A percentile compares a stretch with the other conserved stretches of the same genome.
phyloP scores from a whole-genome alignment of 2,797 vertebrate species.

The Phrynocephalus guinanensis region DNA sequence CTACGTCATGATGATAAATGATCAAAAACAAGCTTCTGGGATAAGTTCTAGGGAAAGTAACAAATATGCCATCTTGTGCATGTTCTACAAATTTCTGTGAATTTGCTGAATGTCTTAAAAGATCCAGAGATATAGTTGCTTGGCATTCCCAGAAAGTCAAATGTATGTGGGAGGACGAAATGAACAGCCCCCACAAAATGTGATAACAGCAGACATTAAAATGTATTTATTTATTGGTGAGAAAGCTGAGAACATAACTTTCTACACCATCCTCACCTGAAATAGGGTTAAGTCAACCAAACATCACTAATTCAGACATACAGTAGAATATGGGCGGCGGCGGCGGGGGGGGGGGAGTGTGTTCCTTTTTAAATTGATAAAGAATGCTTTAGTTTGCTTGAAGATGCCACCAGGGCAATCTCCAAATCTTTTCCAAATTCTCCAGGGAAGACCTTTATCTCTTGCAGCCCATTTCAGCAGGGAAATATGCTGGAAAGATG shows the following conservation, averaged over 20 bases:
- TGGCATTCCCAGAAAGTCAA: not conserved
- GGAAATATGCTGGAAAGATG: slow-evolving; percentile 7
- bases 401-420: not conserved
- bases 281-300: not conserved
- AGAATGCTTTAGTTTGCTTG: not conserved
- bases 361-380: not conserved
- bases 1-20: not conserved
- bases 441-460: not conserved
- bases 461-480: slow-evolving; percentile 29
- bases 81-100: not conserved
- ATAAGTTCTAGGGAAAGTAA: not conserved
- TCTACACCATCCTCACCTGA: not conserved
- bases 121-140: not conserved
- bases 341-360: not conserved
- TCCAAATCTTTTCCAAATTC: not conserved
- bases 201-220: not conserved
- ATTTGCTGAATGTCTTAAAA: not conserved
- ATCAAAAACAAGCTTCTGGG: not conserved
- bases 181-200: not conserved
- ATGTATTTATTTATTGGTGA: not conserved
- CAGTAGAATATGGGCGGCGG: not conserved
- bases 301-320: slow-evolving; percentile 16
- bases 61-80: not conserved
- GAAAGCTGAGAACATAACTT: not conserved
- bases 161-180: not conserved